Evolutionary conservation across 1,140 invertebrate species (phyloP).

Genomic region (Drepana arcuata): DNA sequence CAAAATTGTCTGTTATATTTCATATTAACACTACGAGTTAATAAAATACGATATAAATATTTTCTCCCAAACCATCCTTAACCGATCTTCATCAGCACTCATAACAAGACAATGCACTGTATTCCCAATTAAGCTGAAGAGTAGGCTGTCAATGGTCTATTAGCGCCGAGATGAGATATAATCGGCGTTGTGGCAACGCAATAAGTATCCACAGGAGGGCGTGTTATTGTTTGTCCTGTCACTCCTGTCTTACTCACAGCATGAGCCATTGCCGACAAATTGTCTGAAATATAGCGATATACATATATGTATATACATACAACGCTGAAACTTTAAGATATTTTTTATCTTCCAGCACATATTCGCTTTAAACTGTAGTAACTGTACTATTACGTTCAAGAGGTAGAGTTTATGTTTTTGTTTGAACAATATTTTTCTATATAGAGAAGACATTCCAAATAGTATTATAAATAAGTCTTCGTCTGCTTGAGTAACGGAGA

Average conservation of each 20-base stretch:
- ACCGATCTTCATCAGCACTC: background rate
- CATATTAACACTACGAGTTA: too few species aligned
- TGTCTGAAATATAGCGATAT: constrained; percentile 32
- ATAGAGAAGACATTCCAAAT: too few species aligned
- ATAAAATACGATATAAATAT: background rate
- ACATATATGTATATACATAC: too few species aligned
- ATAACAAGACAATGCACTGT: constrained; percentile 6
- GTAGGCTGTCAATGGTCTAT: constrained; percentile 33
- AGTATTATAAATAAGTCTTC: too few species aligned
- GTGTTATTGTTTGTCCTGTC: constrained; percentile 49
- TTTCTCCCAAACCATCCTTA: background rate
- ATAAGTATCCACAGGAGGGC: constrained; percentile 48
- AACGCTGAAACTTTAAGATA: too few species aligned
- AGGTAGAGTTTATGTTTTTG: too few species aligned
- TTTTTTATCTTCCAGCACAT: too few species aligned
- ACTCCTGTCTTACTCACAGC: constrained; percentile 33
- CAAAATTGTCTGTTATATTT: too few species aligned
- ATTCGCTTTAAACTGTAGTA: too few species aligned
- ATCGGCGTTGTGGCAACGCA: constrained; percentile 39
- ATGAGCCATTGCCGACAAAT: constrained; percentile 44
- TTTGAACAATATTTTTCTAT: too few species aligned
- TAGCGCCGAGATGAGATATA: constrained; percentile 42
- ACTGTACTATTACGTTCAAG: too few species aligned
- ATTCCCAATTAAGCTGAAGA: constrained; percentile 25
- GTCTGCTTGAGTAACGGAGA: too few species aligned